phyloP scores from a whole-genome alignment of 2,797 vertebrate species.

The Chlorospingus flavigularis region DNA sequence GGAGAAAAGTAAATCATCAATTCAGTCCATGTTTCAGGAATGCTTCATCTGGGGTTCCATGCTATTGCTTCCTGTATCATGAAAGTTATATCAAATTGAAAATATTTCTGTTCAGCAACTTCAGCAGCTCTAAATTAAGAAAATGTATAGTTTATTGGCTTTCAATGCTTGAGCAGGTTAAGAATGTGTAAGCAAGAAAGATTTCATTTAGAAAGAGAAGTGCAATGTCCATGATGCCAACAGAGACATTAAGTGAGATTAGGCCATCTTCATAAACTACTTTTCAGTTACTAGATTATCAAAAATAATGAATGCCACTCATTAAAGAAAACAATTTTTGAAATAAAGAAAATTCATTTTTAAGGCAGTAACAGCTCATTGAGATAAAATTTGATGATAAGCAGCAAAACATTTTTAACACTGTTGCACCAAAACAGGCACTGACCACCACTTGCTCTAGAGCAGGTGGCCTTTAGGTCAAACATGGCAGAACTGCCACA shows the following conservation, averaged over 20 bases:
- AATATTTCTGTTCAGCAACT: slow-evolving; percentile 71
- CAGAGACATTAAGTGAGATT: slow-evolving; percentile 55
- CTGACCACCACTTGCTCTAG: background rate
- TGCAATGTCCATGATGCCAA: slow-evolving; percentile 30
- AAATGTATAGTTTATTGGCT: slow-evolving; percentile 44
- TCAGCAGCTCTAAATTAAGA: slow-evolving; percentile 62
- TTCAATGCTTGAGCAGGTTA: slow-evolving; percentile 61
- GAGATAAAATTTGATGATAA: background rate
- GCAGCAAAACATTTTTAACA: background rate
- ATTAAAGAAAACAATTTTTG: slow-evolving; percentile 47
- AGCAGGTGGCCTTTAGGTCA: background rate
- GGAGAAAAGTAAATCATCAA: slow-evolving; percentile 1
- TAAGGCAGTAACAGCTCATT: background rate
- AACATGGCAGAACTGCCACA: accelerated
- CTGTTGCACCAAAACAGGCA: background rate
- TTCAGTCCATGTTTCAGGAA: background rate
- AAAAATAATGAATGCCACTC: slow-evolving; percentile 64
- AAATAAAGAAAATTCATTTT: slow-evolving; percentile 40
- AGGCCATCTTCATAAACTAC: slow-evolving; percentile 47
- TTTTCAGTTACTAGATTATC: slow-evolving; percentile 41
- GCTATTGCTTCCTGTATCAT: slow-evolving; percentile 29
- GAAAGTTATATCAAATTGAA: slow-evolving; percentile 58
- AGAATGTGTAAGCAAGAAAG: slow-evolving; percentile 60
- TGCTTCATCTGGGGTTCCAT: slow-evolving; percentile 39
- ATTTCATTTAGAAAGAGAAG: slow-evolving; percentile 42